These are phyloP conservation scores for Cephus runcator DNA, from an alignment of 2,888 invertebrate species.

Conservation along the genomic window DNA sequence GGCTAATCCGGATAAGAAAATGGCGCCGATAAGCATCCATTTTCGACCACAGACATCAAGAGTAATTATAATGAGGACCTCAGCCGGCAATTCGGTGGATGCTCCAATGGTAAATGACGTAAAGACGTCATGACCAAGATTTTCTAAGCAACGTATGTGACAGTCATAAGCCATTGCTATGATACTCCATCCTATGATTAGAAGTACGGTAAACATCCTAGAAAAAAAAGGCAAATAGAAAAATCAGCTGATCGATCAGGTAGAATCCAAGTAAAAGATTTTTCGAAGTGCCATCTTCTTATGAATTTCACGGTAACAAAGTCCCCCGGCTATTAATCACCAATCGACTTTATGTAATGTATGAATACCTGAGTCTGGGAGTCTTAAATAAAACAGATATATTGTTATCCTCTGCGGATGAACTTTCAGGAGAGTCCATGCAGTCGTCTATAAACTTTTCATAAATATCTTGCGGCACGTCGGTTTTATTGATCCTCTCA, in stretches of 20 bases:
- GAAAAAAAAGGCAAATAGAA: neutral
- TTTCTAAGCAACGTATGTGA: slow-evolving; percentile 84
- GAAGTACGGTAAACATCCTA: slow-evolving; percentile 31
- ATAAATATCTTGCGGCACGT: slow-evolving; percentile 67
- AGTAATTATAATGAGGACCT: slow-evolving; percentile 77
- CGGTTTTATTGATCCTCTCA: slow-evolving; percentile 65
- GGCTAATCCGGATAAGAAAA: slow-evolving; percentile 81
- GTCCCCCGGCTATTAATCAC: neutral
- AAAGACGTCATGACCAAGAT: slow-evolving; percentile 80
- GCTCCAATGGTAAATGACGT: slow-evolving; percentile 83
- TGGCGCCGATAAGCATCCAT: slow-evolving; percentile 82
- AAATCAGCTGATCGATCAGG: neutral
- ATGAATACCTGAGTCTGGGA: slow-evolving; percentile 54
- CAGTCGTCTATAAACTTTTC: slow-evolving; percentile 66
- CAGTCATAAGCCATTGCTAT: slow-evolving; percentile 86
- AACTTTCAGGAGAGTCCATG: slow-evolving; percentile 22
- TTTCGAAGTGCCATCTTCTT: neutral
- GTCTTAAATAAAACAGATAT: slow-evolving; percentile 61
- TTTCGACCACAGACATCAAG: slow-evolving; percentile 82
- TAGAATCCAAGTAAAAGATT: neutral
- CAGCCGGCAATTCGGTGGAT: slow-evolving; percentile 83
- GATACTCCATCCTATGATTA: slow-evolving; percentile 71
- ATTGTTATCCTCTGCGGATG: slow-evolving; percentile 18
- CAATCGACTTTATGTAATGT: too few species aligned
- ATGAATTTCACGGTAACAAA: neutral